Evolutionary conservation across 2,113 vertebrate genomes (phyloP).

Genomic region (Elaphurus davidianus): DNA sequence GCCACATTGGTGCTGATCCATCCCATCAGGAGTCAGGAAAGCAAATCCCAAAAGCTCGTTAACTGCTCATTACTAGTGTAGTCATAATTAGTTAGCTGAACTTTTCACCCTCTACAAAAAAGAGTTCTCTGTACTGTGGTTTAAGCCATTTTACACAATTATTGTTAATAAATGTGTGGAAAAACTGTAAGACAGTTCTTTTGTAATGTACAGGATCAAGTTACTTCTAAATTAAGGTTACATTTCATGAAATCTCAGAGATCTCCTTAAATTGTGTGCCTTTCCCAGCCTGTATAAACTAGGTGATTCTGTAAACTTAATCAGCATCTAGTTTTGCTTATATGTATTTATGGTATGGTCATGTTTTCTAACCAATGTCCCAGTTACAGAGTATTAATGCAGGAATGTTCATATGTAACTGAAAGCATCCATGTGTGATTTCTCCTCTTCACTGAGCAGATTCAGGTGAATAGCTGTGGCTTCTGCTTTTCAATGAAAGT

Average conservation of each 20-base stretch:
- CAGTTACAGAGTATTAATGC: not conserved
- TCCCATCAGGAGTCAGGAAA: not conserved
- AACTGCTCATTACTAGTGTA: not conserved
- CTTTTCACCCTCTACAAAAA: not conserved
- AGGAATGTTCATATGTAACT: not conserved
- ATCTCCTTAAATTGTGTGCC: not conserved
- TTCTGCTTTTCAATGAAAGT: constrained; percentile 2
- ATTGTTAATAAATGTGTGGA: not conserved
- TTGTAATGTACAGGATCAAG: not conserved
- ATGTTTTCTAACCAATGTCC: not conserved
- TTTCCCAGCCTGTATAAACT: not conserved
- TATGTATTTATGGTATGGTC: not conserved
- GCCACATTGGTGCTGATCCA: not conserved
- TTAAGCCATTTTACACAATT: not conserved
- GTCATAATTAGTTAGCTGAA: not conserved
- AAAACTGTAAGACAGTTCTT: not conserved
- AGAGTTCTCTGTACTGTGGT: not conserved
- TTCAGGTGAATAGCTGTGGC: not conserved
- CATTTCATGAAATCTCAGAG: not conserved
- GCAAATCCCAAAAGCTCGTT: not conserved
- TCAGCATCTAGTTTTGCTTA: not conserved
- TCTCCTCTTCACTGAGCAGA: not conserved
- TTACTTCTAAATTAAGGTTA: not conserved
- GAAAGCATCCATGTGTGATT: not conserved
- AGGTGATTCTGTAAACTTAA: not conserved